A percentile compares a stretch with the other conserved stretches of the same genome.
Evolutionary conservation across 2,113 vertebrate genomes (phyloP).

Genomic region (Jacana jacana): DNA sequence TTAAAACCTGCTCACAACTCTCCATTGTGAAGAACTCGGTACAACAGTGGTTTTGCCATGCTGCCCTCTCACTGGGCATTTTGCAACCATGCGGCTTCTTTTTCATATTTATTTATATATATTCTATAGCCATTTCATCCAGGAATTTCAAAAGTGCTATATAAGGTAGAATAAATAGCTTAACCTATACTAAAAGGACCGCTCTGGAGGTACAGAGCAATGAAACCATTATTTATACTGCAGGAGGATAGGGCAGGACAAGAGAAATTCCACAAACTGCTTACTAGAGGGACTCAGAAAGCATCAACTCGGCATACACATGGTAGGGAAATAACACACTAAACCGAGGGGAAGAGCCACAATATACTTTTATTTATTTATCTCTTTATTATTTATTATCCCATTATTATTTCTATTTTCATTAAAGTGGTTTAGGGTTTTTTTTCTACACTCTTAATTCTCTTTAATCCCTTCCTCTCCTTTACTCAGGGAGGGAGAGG

Average conservation of each 20-base stretch:
- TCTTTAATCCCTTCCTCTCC: too few species aligned
- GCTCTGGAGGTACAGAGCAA: not conserved
- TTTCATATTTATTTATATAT: not conserved
- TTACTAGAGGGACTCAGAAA: not conserved
- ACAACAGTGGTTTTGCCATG: not conserved
- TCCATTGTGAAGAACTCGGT: not conserved
- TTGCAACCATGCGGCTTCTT: not conserved
- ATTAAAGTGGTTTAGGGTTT: too few species aligned
- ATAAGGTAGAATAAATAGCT: not conserved
- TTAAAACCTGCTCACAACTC: not conserved
- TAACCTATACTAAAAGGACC: not conserved
- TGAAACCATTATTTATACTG: not conserved
- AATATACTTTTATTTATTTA: too few species aligned
- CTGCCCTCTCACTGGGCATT: not conserved
- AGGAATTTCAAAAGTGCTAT: not conserved
- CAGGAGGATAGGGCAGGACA: not conserved
- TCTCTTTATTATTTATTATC: too few species aligned
- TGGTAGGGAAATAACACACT: not conserved
- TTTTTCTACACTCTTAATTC: too few species aligned
- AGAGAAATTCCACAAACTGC: not conserved
- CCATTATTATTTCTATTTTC: too few species aligned
- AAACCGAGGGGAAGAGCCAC: not conserved
- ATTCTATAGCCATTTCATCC: not conserved
- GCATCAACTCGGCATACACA: not conserved
- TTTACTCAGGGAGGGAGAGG: too few species aligned